These are phyloP conservation scores for Drosophila buzzatii DNA, from an alignment of 2,888 invertebrate genomes.

Conservation along the genomic window DNA sequence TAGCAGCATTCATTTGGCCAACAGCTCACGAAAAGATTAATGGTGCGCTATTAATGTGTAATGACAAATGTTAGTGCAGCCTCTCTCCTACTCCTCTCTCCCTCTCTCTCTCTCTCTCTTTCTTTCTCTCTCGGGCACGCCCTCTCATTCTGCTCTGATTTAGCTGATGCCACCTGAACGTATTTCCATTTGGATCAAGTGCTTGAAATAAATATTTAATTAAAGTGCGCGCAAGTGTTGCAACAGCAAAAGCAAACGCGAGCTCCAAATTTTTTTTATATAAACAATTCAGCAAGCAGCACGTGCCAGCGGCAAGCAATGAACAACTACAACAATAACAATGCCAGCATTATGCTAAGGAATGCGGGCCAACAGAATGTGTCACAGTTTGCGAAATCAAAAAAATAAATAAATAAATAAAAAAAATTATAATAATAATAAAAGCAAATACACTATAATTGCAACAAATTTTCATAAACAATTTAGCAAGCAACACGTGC, in stretches of 20 bases:
- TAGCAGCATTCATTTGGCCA: constrained; percentile 66
- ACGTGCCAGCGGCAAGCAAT: constrained; percentile 56
- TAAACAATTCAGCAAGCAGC: constrained; percentile 78
- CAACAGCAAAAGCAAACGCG: constrained; percentile 31
- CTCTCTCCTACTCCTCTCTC: neutral
- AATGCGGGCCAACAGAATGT: constrained; percentile 63
- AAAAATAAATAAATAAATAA: no score
- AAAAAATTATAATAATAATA: no score
- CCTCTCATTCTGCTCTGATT: constrained; percentile 28
- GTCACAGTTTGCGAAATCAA: constrained; percentile 49
- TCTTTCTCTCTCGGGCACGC: neutral
- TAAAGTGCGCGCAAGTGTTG: constrained; percentile 69
- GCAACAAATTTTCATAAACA: no score
- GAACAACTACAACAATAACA: constrained; percentile 25
- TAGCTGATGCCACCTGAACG: constrained; percentile 30
- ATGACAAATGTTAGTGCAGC: constrained; percentile 82
- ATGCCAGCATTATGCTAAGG: constrained; percentile 56
- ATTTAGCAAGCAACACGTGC: no score
- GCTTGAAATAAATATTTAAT: constrained; percentile 81
- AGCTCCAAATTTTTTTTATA: constrained; percentile 76
- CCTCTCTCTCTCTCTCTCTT: neutral
- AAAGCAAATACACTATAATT: neutral
- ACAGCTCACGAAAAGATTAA: constrained; percentile 81
- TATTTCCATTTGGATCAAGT: constrained; percentile 64
- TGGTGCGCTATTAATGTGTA: constrained; percentile 83